phyloP scores from a whole-genome alignment of 2,113 vertebrate genomes.

The Riparia riparia region DNA sequence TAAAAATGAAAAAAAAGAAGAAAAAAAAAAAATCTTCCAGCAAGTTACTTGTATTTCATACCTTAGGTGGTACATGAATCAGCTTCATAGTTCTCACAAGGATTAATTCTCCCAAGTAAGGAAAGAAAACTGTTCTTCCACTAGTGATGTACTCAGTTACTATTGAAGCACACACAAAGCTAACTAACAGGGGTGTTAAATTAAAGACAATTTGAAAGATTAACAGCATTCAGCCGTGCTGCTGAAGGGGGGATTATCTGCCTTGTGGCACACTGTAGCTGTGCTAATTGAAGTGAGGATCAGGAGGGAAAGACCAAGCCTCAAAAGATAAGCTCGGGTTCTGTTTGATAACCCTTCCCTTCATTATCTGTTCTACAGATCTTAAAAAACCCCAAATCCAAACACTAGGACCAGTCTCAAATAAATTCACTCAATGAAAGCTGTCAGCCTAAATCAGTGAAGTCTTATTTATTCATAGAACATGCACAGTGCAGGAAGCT shows the following conservation, averaged over 20 bases:
- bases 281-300: constrained; percentile 48
- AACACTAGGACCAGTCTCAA: background rate
- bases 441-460: background rate
- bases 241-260: constrained; percentile 41
- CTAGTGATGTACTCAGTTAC: background rate
- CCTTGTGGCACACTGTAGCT: constrained; percentile 18
- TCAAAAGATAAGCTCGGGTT: background rate
- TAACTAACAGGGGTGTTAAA: background rate
- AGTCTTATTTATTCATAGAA: background rate
- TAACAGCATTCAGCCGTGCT: constrained; percentile 61
- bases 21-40: background rate
- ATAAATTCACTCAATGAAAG: background rate
- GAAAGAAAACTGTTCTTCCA: background rate
- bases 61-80: background rate
- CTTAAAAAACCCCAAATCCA: background rate
- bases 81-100: background rate
- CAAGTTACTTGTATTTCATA: constrained; percentile 7
- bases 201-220: constrained; percentile 58
- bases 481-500: background rate
- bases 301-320: constrained; percentile 28
- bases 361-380: background rate
- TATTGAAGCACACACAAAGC: constrained; percentile 44
- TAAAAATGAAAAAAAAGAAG: background rate
- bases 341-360: background rate
- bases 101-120: background rate